Evolutionary conservation across 2,113 vertebrate genomes (phyloP).

Genomic region (Geothlypis trichas): DNA sequence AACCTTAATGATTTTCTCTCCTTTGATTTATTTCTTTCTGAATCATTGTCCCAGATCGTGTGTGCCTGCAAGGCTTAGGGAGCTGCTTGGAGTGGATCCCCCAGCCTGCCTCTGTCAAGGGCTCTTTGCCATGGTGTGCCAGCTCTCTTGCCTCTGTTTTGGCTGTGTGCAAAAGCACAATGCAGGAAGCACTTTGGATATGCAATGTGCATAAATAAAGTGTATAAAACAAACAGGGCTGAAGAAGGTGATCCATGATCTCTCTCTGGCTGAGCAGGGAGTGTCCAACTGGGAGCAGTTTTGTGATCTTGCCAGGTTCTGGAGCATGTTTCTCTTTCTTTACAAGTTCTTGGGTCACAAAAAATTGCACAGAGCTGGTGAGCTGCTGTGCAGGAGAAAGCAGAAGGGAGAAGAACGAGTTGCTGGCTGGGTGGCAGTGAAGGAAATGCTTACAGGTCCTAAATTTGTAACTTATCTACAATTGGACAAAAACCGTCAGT

Average conservation of each 20-base stretch:
- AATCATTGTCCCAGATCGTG: neutral
- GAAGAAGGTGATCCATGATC: neutral
- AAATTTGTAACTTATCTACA: neutral
- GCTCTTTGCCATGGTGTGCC: neutral
- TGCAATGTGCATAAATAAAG: neutral
- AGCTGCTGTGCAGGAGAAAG: neutral
- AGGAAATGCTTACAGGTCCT: neutral
- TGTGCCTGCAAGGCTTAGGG: neutral
- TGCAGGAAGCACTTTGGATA: neutral
- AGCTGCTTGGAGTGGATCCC: neutral
- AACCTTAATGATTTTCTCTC: neutral
- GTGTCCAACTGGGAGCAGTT: neutral
- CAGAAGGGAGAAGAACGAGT: neutral
- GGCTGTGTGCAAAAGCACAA: neutral
- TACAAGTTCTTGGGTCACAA: neutral
- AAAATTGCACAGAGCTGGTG: neutral
- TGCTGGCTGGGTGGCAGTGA: neutral
- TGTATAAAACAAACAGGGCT: neutral
- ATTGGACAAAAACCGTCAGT: neutral
- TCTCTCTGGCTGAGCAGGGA: neutral
- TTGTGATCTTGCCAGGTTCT: neutral
- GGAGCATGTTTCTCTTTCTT: neutral
- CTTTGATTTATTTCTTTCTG: neutral
- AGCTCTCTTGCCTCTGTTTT: neutral
- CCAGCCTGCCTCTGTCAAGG: neutral